Conservation (phyloP, 1,140 invertebrate genomes). For the Chrysomallon squamiferum region DNA sequence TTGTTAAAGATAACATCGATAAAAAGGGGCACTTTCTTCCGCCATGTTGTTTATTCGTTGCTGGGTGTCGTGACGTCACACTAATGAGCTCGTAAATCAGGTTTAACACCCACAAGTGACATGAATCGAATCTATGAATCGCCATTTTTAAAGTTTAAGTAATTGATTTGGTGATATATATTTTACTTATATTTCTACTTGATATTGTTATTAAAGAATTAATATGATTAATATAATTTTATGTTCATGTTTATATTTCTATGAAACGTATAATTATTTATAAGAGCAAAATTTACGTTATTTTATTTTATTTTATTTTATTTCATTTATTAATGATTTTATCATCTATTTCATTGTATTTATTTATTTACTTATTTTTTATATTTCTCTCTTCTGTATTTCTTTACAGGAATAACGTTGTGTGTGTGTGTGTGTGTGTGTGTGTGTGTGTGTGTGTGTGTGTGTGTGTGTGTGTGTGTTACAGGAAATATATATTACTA, state of each 20-base stretch:
- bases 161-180: neutral
- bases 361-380: neutral
- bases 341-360: neutral
- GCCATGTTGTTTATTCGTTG: conserved; percentile 24
- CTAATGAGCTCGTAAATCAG: neutral
- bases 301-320: neutral
- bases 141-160: neutral
- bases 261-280: neutral
- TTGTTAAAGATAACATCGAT: neutral
- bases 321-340: neutral
- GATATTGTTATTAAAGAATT: neutral
- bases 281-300: neutral
- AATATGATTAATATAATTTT: neutral
- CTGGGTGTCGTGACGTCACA: conserved; percentile 23
- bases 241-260: neutral
- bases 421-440: no score
- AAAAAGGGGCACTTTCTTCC: neutral
- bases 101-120: no score
- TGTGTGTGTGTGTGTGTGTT: no score
- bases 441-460: no score
- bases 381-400: neutral
- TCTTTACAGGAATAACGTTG: no score
- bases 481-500: no score
- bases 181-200: no score
- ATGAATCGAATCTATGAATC: neutral